A percentile compares a stretch with the other conserved stretches of the same genome.
Evolutionary conservation across 2,113 vertebrate genomes (phyloP).

Genomic region (Microcebus ravelobensis): DNA sequence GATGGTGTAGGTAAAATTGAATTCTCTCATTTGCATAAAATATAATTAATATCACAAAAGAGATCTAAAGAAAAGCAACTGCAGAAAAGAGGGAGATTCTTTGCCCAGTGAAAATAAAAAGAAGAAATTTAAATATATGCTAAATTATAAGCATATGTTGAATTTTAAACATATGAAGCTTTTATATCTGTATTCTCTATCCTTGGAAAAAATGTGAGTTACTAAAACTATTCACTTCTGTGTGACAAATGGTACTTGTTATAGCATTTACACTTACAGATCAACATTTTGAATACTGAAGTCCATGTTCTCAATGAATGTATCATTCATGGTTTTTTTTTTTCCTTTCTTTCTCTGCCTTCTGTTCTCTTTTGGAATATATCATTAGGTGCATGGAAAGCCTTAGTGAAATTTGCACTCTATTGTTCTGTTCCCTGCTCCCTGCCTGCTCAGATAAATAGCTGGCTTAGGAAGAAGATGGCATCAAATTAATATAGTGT

Average conservation of each 20-base stretch:
- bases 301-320: not conserved
- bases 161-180: not conserved
- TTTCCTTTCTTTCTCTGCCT: not conserved
- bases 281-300: not conserved
- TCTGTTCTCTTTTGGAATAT: not conserved
- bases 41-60: not conserved
- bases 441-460: not conserved
- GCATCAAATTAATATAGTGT: not conserved
- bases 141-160: not conserved
- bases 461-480: not conserved
- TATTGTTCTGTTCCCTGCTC: not conserved
- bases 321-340: not conserved
- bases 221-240: not conserved
- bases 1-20: rapidly evolving
- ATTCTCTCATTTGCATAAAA: not conserved
- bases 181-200: not conserved
- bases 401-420: not conserved
- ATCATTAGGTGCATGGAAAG: not conserved
- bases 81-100: not conserved
- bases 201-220: not conserved
- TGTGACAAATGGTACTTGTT: not conserved
- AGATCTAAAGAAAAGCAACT: not conserved
- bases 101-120: not conserved
- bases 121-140: not conserved
- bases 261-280: not conserved